Evolutionary conservation across 2,113 vertebrate genomes (phyloP).

Genomic region (Grammomys surdaster): DNA sequence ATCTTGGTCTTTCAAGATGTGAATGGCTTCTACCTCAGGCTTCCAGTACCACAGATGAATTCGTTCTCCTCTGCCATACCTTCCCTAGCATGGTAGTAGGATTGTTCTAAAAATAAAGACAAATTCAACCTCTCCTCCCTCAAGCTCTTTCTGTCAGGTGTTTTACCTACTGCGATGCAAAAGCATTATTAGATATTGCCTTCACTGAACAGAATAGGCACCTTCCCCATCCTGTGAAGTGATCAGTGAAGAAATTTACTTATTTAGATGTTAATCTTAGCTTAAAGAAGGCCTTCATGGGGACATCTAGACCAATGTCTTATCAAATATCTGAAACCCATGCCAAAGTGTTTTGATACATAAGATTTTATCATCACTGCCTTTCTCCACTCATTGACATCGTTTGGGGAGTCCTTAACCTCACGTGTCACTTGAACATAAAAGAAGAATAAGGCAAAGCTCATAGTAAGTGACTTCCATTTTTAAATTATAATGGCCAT

Average conservation of each 20-base stretch:
- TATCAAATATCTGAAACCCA: not conserved
- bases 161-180: not conserved
- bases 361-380: not conserved
- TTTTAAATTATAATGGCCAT: not conserved
- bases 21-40: not conserved
- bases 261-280: conserved; percentile 1
- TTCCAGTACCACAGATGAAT: not conserved
- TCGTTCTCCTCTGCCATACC: not conserved
- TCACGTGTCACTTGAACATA: not conserved
- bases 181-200: not conserved
- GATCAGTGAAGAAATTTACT: not conserved
- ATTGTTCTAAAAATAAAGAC: not conserved
- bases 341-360: not conserved
- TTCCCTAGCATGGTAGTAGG: not conserved
- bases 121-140: not conserved
- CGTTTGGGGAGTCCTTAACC: not conserved
- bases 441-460: conserved; percentile 18
- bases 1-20: not conserved
- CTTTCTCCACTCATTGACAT: not conserved
- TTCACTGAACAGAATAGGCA: not conserved
- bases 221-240: not conserved
- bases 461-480: not conserved
- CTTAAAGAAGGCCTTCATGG: not conserved
- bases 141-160: not conserved
- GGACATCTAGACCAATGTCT: not conserved